These are phyloP conservation scores for Harpagoxenus sublaevis DNA, from an alignment of 2,888 invertebrate species.

Conservation along the genomic window DNA sequence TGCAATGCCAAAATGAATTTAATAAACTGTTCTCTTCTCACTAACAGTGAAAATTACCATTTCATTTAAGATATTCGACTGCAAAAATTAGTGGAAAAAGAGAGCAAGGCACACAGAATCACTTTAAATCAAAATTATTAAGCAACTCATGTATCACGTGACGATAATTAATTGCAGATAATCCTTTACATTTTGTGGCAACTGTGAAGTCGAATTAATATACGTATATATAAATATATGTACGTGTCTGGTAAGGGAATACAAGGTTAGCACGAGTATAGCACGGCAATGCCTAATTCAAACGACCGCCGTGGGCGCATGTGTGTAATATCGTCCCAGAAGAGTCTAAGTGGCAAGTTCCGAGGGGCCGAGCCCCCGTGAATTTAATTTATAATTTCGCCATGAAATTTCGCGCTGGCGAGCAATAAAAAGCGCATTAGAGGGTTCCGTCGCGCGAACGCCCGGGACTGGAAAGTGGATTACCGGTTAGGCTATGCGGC, in stretches of 20 bases:
- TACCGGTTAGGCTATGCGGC: slow-evolving; percentile 63
- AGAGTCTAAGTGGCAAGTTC: slow-evolving; percentile 69
- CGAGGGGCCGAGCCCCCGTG: slow-evolving; percentile 32
- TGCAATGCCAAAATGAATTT: background rate
- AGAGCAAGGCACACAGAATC: background rate
- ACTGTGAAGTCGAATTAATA: slow-evolving; percentile 1
- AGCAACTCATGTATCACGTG: background rate
- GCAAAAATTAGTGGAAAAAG: background rate
- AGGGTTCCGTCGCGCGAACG: slow-evolving; percentile 59
- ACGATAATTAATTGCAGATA: slow-evolving; percentile 16
- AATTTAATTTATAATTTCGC: slow-evolving; percentile 78
- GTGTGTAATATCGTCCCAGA: slow-evolving; percentile 61
- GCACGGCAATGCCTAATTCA: slow-evolving; percentile 40
- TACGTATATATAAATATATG: background rate
- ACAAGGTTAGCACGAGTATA: background rate
- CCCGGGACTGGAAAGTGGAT: slow-evolving; percentile 72
- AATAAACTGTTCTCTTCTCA: background rate
- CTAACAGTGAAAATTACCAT: background rate
- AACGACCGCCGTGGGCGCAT: slow-evolving; percentile 57
- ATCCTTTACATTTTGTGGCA: background rate
- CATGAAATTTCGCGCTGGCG: slow-evolving; percentile 68
- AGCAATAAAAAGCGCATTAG: slow-evolving; percentile 80
- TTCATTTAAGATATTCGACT: background rate
- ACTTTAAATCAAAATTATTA: slow-evolving; percentile 6
- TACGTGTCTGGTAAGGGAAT: slow-evolving; percentile 9